Evolutionary conservation across 2,113 vertebrate genomes (phyloP), one percentile per base, ranked within the genome.

Genomic region (Ia io): DNA sequence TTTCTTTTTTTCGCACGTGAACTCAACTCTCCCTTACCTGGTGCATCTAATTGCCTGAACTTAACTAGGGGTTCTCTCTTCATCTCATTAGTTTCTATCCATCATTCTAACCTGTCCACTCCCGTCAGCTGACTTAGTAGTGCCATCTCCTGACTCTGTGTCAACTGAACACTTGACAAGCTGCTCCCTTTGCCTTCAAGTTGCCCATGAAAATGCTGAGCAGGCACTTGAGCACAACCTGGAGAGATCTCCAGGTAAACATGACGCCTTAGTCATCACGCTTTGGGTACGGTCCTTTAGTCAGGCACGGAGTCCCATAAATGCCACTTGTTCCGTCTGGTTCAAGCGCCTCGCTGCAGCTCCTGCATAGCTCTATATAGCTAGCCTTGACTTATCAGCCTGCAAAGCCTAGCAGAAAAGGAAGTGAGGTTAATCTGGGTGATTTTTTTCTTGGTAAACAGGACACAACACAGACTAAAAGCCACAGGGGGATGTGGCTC

Each of bases 401-500:
- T 88, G 74, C n/a, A 65, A 37, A 93, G 59, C 18, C 5, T 22
- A 32, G 40, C 49, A 49, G 79, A 67, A 86, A 67, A 87, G 59
- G 35, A 96, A 86, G 20, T 84, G 61, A 76, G 61, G 9, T 40
- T 47, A 35, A 37, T 42, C 37, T 84, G 74, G 12, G 61, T 18
- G 51, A 9, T 47, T 4, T 65, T 67, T 65, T 42, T 67, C 88
- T 90, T 71, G 79, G 65, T 61, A 40, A 56, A 44, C 23, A 22
- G 76, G 74, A 91, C 65, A 79, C 76, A 84, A 91, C 93, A 53
- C 30, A 70, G 83, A 51, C 69, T 22, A 28, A 76, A 71, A 76
- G 37, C 86, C 65, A 2, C 69, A 32, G 30, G 37, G 37, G 63
- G 23, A 63, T 92, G 80, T 77, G 83, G 83, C 42, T 94, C 9